Evolutionary conservation across 2,797 vertebrate genomes (phyloP).

Genomic region (Denticeps clupeoides): DNA sequence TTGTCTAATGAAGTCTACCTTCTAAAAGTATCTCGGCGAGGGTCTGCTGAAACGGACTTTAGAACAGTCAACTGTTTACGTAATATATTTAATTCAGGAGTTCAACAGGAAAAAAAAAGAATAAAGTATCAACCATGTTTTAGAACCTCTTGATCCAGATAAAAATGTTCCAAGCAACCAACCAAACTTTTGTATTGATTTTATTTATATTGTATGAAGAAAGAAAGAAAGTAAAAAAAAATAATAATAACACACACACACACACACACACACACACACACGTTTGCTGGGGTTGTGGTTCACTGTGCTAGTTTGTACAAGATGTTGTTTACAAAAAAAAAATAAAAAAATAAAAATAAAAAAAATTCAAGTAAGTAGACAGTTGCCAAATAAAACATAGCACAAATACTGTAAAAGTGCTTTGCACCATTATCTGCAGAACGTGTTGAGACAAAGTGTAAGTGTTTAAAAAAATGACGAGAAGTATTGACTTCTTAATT

Average conservation of each 20-base stretch:
- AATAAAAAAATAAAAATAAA: constrained; percentile 39
- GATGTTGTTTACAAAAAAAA: constrained; percentile 96
- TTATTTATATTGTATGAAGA: constrained; percentile 78
- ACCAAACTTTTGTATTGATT: constrained; percentile 98
- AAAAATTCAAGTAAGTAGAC: constrained; percentile 74
- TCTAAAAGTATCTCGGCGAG: constrained; percentile 74
- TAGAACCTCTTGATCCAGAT: constrained; percentile 93
- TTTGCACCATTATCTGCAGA: constrained; percentile 81
- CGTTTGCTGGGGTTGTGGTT: constrained; percentile 89
- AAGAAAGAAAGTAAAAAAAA: too few species aligned
- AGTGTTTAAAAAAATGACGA: constrained; percentile 60
- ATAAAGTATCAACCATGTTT: constrained; percentile 91
- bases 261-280: too few species aligned
- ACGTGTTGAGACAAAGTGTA: constrained; percentile 77
- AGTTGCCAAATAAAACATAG: constrained; percentile 96
- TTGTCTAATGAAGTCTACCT: constrained; percentile 86
- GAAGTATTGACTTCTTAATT: constrained; percentile 74
- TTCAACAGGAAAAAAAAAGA: too few species aligned
- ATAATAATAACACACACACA: too few species aligned
- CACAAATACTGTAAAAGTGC: constrained; percentile 96
- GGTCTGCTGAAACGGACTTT: constrained; percentile 89
- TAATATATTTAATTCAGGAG: constrained; percentile 99
- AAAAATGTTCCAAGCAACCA: constrained; percentile 96
- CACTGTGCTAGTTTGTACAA: constrained; percentile 99
- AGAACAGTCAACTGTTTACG: constrained; percentile 99